Conservation (phyloP, 1,140 invertebrate species). For the Cherax quadricarinatus region DNA sequence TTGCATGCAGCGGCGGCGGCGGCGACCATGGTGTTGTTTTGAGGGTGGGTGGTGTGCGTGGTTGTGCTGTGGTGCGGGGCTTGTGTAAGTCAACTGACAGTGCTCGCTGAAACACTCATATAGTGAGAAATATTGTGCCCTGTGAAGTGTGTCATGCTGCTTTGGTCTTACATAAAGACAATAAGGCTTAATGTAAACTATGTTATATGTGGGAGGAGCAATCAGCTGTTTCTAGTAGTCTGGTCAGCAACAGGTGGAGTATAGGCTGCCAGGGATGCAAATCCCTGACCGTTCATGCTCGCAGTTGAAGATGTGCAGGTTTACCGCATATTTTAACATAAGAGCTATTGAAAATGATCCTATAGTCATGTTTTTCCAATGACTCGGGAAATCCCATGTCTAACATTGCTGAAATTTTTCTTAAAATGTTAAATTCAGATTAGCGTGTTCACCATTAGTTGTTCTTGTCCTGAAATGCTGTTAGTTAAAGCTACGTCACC, state of each 20-base stretch:
- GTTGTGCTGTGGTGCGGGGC: background rate
- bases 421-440: no score
- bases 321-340: no score
- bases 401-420: no score
- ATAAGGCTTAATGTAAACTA: background rate
- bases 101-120: background rate
- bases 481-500: no score
- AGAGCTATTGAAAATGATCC: no score
- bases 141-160: background rate
- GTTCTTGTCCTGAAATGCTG: no score
- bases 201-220: background rate
- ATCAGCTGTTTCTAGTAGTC: background rate
- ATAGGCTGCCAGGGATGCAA: background rate
- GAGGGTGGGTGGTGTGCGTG: background rate
- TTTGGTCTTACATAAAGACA: background rate
- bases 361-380: no score
- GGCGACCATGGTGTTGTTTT: background rate
- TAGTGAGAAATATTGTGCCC: background rate
- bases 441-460: no score
- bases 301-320: no score
- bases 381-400: no score
- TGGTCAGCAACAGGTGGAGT: conserved; percentile 1
- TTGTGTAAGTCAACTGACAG: background rate
- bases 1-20: conserved; percentile 6
- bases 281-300: background rate